Evolutionary conservation across 2,797 vertebrate species (phyloP).

Genomic region (Potorous gilbertii): DNA sequence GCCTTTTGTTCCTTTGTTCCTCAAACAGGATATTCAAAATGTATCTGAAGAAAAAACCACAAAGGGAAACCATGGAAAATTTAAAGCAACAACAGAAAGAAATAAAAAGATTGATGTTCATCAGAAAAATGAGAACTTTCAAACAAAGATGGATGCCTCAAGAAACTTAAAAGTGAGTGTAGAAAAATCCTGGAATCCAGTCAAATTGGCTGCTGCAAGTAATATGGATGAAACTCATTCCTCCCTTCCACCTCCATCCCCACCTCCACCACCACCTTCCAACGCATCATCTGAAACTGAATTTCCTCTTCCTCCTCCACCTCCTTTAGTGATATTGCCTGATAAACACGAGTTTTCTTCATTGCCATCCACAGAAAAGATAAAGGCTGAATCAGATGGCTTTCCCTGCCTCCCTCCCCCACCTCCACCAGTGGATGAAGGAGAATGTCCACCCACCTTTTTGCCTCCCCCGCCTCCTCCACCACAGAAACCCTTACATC

Average conservation of each 20-base stretch:
- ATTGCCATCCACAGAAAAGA: slow-evolving; percentile 83
- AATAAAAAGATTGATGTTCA: slow-evolving; percentile 65
- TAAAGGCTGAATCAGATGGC: slow-evolving; percentile 87
- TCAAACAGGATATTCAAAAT: slow-evolving; percentile 84
- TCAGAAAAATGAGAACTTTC: slow-evolving; percentile 73
- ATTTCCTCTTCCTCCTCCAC: slow-evolving; percentile 89
- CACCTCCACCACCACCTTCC: slow-evolving; percentile 86
- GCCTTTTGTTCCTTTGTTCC: slow-evolving; percentile 75
- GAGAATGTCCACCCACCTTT: slow-evolving; percentile 84
- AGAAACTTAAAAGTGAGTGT: slow-evolving; percentile 75
- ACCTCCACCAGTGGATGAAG: slow-evolving; percentile 85
- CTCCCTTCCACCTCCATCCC: slow-evolving; percentile 86
- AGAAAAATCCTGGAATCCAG: slow-evolving; percentile 80
- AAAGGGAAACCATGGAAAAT: slow-evolving; percentile 60
- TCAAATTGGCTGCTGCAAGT: slow-evolving; percentile 83
- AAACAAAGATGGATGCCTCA: slow-evolving; percentile 79
- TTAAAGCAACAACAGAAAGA: slow-evolving; percentile 66
- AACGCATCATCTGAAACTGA: slow-evolving; percentile 83
- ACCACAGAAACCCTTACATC: slow-evolving; percentile 79
- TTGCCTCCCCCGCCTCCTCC: slow-evolving; percentile 82
- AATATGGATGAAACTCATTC: slow-evolving; percentile 84
- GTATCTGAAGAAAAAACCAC: slow-evolving; percentile 61
- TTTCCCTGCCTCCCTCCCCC: slow-evolving; percentile 84
- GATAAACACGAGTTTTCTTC: slow-evolving; percentile 81
- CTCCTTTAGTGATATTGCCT: slow-evolving; percentile 85